These are phyloP conservation scores for Trichonephila inaurata DNA, from an alignment of 1,140 invertebrate genomes.

Conservation along the genomic window DNA sequence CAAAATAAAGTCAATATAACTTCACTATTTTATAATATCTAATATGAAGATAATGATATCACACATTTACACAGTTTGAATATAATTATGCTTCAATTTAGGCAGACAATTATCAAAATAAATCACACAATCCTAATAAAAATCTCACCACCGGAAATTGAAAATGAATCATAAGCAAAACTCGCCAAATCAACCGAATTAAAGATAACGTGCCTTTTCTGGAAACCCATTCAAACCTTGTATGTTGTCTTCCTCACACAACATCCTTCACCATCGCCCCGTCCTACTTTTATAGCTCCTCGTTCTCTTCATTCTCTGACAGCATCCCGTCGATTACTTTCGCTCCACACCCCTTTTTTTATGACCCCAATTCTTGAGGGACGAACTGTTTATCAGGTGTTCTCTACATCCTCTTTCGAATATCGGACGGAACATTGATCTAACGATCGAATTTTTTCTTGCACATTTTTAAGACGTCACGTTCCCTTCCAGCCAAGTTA, in stretches of 20 bases:
- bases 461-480: conserved; percentile 27
- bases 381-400: conserved; percentile 31
- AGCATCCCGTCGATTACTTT: conserved; percentile 14
- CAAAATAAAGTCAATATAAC: too few relatives aligned
- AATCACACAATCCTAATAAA: too few relatives aligned
- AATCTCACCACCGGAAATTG: too few relatives aligned
- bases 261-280: background rate
- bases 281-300: background rate
- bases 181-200: too few relatives aligned
- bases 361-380: background rate
- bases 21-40: too few relatives aligned
- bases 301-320: background rate
- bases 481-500: background rate
- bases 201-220: background rate
- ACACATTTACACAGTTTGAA: too few relatives aligned
- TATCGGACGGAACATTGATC: conserved; percentile 21
- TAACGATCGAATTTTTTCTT: background rate
- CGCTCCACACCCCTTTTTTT: conserved; percentile 13
- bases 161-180: too few relatives aligned
- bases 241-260: background rate
- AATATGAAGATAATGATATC: too few relatives aligned
- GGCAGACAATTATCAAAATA: too few relatives aligned
- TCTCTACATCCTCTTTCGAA: background rate
- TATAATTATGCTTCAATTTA: too few relatives aligned
- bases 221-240: background rate